Conservation (phyloP, 1,140 invertebrate species). For the Epicauta chinensis region DNA sequence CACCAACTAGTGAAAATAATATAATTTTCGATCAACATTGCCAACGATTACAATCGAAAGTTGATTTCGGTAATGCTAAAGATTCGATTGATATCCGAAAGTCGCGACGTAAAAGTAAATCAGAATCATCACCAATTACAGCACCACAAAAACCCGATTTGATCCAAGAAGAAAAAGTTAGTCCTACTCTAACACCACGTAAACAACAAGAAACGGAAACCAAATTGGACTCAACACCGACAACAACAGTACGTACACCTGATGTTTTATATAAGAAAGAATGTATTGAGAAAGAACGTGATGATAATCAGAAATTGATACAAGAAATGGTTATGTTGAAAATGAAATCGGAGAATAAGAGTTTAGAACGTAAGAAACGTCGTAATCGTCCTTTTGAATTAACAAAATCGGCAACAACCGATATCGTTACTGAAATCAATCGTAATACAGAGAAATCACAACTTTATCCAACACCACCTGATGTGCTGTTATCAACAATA, state of each 20-base stretch:
- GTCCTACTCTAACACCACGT: not conserved
- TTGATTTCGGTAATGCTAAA: slow-evolving; percentile 63
- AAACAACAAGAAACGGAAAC: slow-evolving; percentile 14
- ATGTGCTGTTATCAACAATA: slow-evolving; percentile 33
- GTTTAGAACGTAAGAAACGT: slow-evolving; percentile 33
- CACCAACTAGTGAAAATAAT: slow-evolving; percentile 33
- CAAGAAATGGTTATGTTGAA: slow-evolving; percentile 75
- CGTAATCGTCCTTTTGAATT: slow-evolving; percentile 30
- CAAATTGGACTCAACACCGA: slow-evolving; percentile 20
- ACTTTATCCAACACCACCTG: slow-evolving; percentile 26
- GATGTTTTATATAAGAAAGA: slow-evolving; percentile 36
- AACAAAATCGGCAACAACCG: slow-evolving; percentile 33
- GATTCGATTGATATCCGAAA: slow-evolving; percentile 65
- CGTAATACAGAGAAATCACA: slow-evolving; percentile 5
- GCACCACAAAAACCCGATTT: slow-evolving; percentile 39
- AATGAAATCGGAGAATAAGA: slow-evolving; percentile 60
- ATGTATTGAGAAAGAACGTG: slow-evolving; percentile 37
- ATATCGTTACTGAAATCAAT: slow-evolving; percentile 28
- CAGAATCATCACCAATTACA: slow-evolving; percentile 5
- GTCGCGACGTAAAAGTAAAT: slow-evolving; percentile 51
- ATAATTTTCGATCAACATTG: slow-evolving; percentile 60
- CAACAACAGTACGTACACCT: slow-evolving; percentile 20
- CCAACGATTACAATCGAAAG: slow-evolving; percentile 58
- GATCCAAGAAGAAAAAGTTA: slow-evolving; percentile 45
- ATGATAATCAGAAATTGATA: slow-evolving; percentile 39